These are phyloP conservation scores for Otis tarda DNA, from an alignment of 2,113 vertebrate genomes.

Conservation along the genomic window DNA sequence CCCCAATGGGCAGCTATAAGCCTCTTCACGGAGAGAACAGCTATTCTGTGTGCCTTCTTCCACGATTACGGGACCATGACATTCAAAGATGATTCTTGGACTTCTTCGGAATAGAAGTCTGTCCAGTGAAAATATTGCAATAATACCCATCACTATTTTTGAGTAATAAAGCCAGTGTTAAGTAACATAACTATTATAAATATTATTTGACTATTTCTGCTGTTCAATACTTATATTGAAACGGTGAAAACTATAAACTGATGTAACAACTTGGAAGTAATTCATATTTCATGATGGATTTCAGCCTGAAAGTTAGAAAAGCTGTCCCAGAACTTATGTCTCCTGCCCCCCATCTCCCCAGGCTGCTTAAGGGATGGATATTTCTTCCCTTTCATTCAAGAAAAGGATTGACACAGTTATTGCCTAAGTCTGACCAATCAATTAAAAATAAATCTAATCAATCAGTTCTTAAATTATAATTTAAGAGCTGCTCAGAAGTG, in stretches of 20 bases:
- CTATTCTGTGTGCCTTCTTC: not conserved
- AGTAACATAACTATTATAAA: not conserved
- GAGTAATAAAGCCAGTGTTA: not conserved
- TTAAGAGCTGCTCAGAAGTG: accelerated
- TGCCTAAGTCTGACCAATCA: not conserved
- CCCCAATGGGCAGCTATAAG: not conserved
- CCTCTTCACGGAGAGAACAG: not conserved
- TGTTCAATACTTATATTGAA: not conserved
- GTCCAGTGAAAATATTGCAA: not conserved
- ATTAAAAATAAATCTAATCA: no score
- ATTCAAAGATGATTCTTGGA: not conserved
- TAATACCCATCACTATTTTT: not conserved
- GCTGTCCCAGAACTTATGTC: not conserved
- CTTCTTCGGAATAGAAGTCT: not conserved
- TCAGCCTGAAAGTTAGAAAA: not conserved
- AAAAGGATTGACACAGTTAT: no score
- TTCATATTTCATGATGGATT: not conserved
- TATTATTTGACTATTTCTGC: not conserved
- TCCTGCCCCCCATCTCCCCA: accelerated
- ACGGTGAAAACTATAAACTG: not conserved
- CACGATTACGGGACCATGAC: not conserved
- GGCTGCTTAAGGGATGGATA: not conserved
- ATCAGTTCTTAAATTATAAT: accelerated
- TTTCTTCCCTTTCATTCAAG: not conserved
- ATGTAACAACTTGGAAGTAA: not conserved